These are phyloP conservation scores for Eupithecia centaureata DNA, from an alignment of 2,888 invertebrate genomes.

Conservation along the genomic window DNA sequence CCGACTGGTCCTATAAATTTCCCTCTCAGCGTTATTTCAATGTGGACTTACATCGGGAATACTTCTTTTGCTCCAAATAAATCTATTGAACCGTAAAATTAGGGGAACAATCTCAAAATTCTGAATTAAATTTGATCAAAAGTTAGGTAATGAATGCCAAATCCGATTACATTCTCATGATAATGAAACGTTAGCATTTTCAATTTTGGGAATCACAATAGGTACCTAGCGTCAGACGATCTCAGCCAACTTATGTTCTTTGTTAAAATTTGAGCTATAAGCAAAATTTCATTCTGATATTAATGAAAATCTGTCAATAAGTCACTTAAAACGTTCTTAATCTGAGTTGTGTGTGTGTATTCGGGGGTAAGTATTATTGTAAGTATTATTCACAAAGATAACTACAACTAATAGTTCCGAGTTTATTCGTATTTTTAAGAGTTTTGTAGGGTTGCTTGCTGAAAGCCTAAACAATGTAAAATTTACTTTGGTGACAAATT, in stretches of 20 bases:
- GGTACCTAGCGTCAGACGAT: not conserved
- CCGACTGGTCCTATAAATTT: conserved; percentile 65
- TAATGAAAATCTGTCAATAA: too few relatives aligned
- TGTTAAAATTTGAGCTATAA: not conserved
- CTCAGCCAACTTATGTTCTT: not conserved
- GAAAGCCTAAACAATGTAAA: not conserved
- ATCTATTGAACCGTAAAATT: conserved; percentile 77
- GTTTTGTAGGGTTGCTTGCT: not conserved
- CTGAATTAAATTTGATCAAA: conserved; percentile 75
- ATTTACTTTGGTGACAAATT: not conserved
- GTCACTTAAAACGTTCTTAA: too few relatives aligned
- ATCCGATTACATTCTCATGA: conserved; percentile 63
- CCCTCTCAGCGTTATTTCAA: conserved; percentile 71
- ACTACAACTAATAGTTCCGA: not conserved
- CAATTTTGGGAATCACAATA: conserved; percentile 23
- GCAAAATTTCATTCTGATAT: too few relatives aligned
- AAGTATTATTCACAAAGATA: not conserved
- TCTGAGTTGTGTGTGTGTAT: too few relatives aligned
- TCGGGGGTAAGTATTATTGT: too few relatives aligned
- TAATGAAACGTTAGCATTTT: conserved; percentile 49
- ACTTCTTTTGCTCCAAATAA: conserved; percentile 78
- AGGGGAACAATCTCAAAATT: conserved; percentile 74
- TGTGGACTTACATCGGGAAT: conserved; percentile 74
- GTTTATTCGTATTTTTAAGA: not conserved
- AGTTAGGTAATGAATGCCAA: conserved; percentile 73